Evolutionary conservation across 2,888 invertebrate species (phyloP).

Genomic region (Pristionchus japonicus): DNA sequence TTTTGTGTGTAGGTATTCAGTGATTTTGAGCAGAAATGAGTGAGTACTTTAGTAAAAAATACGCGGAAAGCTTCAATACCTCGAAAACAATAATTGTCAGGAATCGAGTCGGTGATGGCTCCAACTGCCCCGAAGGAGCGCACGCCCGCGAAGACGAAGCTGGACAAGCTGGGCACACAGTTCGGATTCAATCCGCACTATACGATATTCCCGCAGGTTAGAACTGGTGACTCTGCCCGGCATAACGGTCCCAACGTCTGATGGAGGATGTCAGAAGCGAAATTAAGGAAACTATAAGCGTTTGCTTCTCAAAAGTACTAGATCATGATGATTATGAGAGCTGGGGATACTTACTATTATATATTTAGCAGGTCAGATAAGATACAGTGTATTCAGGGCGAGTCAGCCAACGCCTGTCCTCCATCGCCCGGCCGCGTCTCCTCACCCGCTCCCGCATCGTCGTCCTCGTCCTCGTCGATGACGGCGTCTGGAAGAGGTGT

Average conservation of each 20-base stretch:
- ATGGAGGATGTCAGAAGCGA: too few relatives aligned
- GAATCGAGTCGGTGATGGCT: slow-evolving; percentile 28
- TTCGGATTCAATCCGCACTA: slow-evolving; percentile 64
- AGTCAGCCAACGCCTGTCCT: background rate
- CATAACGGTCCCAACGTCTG: too few relatives aligned
- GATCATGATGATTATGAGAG: too few relatives aligned
- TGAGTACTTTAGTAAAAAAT: too few relatives aligned
- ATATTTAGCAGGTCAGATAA: too few relatives aligned
- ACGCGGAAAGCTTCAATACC: too few relatives aligned
- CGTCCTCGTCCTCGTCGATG: background rate
- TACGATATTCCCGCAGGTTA: slow-evolving; percentile 60
- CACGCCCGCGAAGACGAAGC: slow-evolving; percentile 52
- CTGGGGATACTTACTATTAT: too few relatives aligned
- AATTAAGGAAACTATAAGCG: too few relatives aligned
- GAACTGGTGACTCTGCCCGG: too few relatives aligned
- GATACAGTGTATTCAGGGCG: slow-evolving; percentile 6
- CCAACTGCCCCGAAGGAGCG: slow-evolving; percentile 28
- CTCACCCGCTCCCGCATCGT: background rate
- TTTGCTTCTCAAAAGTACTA: too few relatives aligned
- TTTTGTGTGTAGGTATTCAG: slow-evolving; percentile 34
- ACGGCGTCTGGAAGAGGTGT: background rate
- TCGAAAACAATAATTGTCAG: background rate
- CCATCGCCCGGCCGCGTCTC: background rate
- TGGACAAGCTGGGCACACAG: slow-evolving; percentile 53
- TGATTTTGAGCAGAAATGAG: background rate